Percentiles rank a stretch among this genome's conserved stretches.
phyloP scores from a whole-genome alignment of 2,113 vertebrate genomes.

The Nyctereutes procyonoides region DNA sequence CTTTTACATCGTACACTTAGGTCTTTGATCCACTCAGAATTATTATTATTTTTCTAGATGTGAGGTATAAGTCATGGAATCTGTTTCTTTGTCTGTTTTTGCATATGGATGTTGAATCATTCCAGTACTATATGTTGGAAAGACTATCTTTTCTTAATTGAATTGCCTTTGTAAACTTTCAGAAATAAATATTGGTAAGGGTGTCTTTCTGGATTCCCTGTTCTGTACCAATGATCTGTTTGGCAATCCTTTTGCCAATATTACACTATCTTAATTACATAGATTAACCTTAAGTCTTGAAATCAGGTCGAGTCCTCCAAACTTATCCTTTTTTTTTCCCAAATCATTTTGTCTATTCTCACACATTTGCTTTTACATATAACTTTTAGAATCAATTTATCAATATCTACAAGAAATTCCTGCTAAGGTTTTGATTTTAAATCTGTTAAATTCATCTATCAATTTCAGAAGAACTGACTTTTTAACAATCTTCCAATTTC shows the following conservation, averaged over 20 bases:
- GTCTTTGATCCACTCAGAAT: background rate
- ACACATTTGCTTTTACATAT: background rate
- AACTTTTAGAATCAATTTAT: background rate
- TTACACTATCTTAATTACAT: background rate
- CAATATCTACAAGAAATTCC: background rate
- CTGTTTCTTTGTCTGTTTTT: background rate
- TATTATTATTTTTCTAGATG: background rate
- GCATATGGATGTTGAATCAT: background rate
- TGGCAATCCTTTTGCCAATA: background rate
- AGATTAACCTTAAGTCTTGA: background rate
- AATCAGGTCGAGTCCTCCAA: background rate
- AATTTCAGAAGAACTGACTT: background rate
- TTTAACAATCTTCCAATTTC: conserved; percentile 8
- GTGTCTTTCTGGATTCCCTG: background rate
- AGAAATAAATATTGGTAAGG: background rate
- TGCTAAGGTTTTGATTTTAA: background rate
- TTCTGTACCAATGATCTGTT: background rate
- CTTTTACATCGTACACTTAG: background rate
- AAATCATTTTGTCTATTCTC: background rate
- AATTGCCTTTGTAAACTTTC: background rate
- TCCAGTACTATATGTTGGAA: background rate
- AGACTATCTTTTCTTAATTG: background rate
- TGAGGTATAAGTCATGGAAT: background rate
- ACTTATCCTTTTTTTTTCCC: background rate
- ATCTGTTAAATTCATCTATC: background rate